Conservation (phyloP, 2,888 invertebrate genomes). For the Ochropacha duplaris region DNA sequence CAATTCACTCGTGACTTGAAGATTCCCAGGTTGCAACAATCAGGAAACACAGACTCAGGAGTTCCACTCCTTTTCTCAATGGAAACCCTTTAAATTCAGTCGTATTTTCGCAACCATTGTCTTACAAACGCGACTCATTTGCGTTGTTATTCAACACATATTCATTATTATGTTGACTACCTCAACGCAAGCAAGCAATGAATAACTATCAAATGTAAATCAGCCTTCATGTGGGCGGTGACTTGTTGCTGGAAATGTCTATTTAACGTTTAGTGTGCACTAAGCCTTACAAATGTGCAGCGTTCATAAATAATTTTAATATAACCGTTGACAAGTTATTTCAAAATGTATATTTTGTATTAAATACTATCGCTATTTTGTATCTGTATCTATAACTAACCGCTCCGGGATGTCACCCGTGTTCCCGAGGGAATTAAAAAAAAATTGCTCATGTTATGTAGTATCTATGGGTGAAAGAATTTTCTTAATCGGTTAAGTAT, state of each 20-base stretch:
- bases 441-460: too few relatives aligned
- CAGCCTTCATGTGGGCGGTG: conserved; percentile 38
- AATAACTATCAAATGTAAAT: conserved; percentile 51
- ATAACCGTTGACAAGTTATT: background rate
- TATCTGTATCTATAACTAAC: too few relatives aligned
- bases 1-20: too few relatives aligned
- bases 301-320: conserved; percentile 1
- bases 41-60: too few relatives aligned
- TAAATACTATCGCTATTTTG: too few relatives aligned
- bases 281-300: conserved; percentile 16
- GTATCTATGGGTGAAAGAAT: too few relatives aligned
- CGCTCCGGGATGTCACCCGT: too few relatives aligned
- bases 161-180: conserved; percentile 24
- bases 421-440: too few relatives aligned
- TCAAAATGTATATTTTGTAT: background rate
- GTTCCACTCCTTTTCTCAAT: too few relatives aligned
- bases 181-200: conserved; percentile 21
- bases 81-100: background rate
- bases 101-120: background rate
- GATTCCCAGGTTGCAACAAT: too few relatives aligned
- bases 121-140: conserved; percentile 7
- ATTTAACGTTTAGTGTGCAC: conserved; percentile 36
- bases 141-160: conserved; percentile 35
- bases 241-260: conserved; percentile 45
- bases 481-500: too few relatives aligned